Conservation (phyloP, 2,888 invertebrate species). For the Lasioglossum lativentre region DNA sequence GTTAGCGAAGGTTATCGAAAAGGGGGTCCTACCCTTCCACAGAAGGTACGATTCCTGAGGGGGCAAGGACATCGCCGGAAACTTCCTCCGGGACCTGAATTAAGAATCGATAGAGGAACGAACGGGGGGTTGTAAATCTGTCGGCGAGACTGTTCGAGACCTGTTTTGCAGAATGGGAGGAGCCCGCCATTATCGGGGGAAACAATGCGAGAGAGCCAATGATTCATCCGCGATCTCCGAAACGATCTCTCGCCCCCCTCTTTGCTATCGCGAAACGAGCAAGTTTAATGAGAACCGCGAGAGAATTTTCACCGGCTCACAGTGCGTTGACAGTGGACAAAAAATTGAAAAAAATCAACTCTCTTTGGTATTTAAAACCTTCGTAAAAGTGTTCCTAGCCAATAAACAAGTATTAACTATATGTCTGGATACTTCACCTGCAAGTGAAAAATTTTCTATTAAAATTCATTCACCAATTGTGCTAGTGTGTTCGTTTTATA, state of each 20-base stretch:
- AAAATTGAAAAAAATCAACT: neutral
- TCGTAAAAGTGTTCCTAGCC: neutral
- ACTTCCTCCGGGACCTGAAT: slow-evolving; percentile 20
- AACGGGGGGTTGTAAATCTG: slow-evolving; percentile 45
- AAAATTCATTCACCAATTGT: neutral
- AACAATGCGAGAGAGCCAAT: slow-evolving; percentile 22
- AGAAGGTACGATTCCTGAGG: neutral
- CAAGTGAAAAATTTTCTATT: neutral
- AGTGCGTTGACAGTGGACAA: neutral
- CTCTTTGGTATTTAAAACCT: neutral
- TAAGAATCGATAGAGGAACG: slow-evolving; percentile 49
- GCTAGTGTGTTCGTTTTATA: no score
- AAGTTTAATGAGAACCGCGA: neutral
- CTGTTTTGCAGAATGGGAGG: slow-evolving; percentile 24
- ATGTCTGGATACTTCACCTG: no score
- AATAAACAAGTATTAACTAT: neutral
- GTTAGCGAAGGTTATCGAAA: neutral
- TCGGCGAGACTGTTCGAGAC: slow-evolving; percentile 5
- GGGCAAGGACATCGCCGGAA: slow-evolving; percentile 29
- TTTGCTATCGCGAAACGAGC: slow-evolving; percentile 4
- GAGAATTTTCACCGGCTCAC: neutral
- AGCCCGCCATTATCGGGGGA: slow-evolving; percentile 2
- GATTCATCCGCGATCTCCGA: neutral
- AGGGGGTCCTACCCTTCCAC: neutral
- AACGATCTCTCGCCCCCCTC: slow-evolving; percentile 5